Base-by-base conservation (phyloP, 2,888 invertebrate species). In the Andrena bicolor region DNA sequence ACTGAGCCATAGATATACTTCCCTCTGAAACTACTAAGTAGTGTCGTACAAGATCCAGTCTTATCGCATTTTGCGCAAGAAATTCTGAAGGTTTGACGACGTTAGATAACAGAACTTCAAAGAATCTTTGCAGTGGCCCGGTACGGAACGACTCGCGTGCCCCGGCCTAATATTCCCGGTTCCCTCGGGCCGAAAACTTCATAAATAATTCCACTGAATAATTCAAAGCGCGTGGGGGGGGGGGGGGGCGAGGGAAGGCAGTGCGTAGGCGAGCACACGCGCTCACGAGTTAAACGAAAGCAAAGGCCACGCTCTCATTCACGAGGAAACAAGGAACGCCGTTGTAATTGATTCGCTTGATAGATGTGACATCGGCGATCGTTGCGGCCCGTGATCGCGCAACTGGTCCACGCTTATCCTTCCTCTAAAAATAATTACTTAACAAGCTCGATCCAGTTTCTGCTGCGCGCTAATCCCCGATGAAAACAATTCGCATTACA, bases 151-250 rank as follows among this genome's bases (percentile, higher is more conserved):
- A 4, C 26, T 56, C 56, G 56, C 56, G 56, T 56, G 56, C 53
- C 53, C 53, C 20, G 20, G 2, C 41, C 35, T 75, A 75, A 80
- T 80, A 69, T 61, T 63, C 76, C 58, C 60, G 28, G 53, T 61
- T 30, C 23, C 35, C 23, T n/a, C 72, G 53, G 56, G 32, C 32
- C 75, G 72, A 74, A 53, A 72, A 70, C 73, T 70, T 82, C 58
- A 63, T 85, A 87, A 87, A 87, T 85, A 85, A 87, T 87, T 80
- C 56, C 69, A n/a, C 7, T 80, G 78, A 76, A 78, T 83, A 78
- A 87, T 87, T 83, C 81, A 83, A 75, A 66, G 10, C 56, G 56
- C 56, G 56, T 26, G 26, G 51, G 64, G 26, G 8, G 23, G 23
- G 23, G 23, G 41, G 48, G 26, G 26, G 10, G 1, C 16, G 66